These are phyloP conservation scores for Varanus komodoensis DNA, from an alignment of 2,113 vertebrate genomes.

Conservation along the genomic window DNA sequence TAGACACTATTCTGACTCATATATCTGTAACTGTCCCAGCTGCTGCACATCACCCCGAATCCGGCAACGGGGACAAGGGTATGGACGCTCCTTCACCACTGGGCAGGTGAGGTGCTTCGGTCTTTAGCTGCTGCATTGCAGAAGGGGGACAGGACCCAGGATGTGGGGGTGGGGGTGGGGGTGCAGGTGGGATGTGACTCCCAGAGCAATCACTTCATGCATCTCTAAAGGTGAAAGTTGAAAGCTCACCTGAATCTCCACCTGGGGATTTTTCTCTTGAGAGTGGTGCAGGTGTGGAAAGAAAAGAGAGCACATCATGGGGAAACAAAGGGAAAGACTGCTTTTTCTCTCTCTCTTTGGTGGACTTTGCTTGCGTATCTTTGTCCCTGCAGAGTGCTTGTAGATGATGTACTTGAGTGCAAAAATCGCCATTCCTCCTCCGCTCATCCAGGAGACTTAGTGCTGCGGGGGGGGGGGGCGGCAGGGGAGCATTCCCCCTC, in stretches of 20 bases:
- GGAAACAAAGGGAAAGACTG: too few relatives aligned
- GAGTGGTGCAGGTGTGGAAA: not conserved
- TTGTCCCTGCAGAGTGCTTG: not conserved
- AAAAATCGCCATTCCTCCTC: not conserved
- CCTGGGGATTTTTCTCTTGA: not conserved
- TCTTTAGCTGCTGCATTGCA: rapidly evolving
- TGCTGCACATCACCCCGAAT: slow-evolving; percentile 89
- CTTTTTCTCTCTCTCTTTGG: not conserved
- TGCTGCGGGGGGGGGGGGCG: too few relatives aligned
- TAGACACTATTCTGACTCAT: slow-evolving; percentile 87
- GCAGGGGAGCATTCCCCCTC: not conserved
- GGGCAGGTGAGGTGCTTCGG: slow-evolving; percentile 85
- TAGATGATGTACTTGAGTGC: not conserved
- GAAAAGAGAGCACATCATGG: too few relatives aligned
- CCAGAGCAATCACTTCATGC: not conserved
- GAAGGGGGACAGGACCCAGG: not conserved
- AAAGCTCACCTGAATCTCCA: not conserved
- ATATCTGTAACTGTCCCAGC: slow-evolving; percentile 88
- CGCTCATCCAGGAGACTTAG: not conserved
- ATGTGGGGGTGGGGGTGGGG: not conserved
- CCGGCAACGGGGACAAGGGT: slow-evolving; percentile 89
- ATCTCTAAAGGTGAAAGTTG: not conserved
- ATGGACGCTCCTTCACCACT: slow-evolving; percentile 94
- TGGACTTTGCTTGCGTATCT: slow-evolving; percentile 3
- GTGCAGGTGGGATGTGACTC: rapidly evolving